Conservation (phyloP, 2,113 vertebrate species). For the Coptodon rendalli region DNA sequence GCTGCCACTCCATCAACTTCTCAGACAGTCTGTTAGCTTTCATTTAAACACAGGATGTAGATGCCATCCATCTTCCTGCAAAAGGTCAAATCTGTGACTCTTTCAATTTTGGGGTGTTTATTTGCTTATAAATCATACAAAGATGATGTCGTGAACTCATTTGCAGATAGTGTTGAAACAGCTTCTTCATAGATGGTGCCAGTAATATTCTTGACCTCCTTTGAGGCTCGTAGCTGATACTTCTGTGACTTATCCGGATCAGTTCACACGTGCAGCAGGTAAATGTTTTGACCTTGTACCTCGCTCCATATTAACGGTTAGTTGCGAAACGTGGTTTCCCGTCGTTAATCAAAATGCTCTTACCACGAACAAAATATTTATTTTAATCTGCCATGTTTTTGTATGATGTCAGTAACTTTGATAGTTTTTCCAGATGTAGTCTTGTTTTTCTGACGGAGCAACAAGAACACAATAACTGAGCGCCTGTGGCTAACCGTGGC, state of each 20-base stretch:
- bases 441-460: not conserved
- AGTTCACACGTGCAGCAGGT: not conserved
- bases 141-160: not conserved
- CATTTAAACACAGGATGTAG: not conserved
- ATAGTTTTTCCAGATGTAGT: not conserved
- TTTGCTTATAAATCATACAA: not conserved
- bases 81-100: not conserved
- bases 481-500: not conserved
- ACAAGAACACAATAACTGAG: not conserved
- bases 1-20: not conserved
- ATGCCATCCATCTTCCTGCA: rapidly evolving
- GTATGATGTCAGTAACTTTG: not conserved
- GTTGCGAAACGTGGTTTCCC: not conserved
- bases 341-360: not conserved
- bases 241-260: rapidly evolving
- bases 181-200: not conserved
- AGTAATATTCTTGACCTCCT: not conserved
- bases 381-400: not conserved
- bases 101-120: not conserved
- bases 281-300: not conserved
- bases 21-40: not conserved
- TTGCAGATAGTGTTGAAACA: not conserved
- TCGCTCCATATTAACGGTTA: not conserved
- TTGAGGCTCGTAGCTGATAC: not conserved
- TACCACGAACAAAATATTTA: not conserved